Percentiles rank a stretch among this genome's conserved stretches.
Conservation (phyloP, 2,797 vertebrate species). For the Neostethus bicornis region DNA sequence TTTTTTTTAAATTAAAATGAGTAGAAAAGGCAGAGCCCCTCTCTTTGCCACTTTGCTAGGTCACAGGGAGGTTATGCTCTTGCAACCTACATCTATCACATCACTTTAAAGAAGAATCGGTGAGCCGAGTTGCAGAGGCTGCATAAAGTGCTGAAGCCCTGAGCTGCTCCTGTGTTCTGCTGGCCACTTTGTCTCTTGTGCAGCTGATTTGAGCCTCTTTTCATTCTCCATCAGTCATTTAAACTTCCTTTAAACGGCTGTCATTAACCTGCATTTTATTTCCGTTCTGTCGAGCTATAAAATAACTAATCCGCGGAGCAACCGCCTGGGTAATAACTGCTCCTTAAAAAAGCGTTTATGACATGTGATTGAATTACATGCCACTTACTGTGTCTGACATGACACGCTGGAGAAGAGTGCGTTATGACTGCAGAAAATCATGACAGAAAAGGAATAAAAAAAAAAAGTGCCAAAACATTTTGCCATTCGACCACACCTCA, state of each 20-base stretch:
- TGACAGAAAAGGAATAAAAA: too few relatives aligned
- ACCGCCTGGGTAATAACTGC: conserved; percentile 12
- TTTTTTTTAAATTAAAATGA: conserved; percentile 10
- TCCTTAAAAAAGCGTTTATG: conserved; percentile 11
- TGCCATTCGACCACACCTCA: neutral
- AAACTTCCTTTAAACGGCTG: neutral
- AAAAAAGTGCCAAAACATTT: too few relatives aligned
- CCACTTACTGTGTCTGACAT: neutral
- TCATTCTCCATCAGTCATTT: neutral
- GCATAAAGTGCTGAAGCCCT: neutral
- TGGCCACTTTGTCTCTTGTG: neutral
- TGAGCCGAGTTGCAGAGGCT: conserved; percentile 2
- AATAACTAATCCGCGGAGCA: neutral
- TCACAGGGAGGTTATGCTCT: neutral
- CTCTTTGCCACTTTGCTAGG: neutral
- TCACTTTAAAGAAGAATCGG: neutral
- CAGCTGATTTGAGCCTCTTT: neutral
- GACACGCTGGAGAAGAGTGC: neutral
- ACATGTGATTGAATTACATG: conserved; percentile 7
- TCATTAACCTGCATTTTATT: conserved; percentile 1
- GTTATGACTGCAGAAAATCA: neutral
- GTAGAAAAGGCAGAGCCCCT: neutral
- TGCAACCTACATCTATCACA: neutral
- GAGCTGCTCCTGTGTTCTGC: neutral
- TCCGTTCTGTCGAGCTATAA: conserved; percentile 3